Conservation (phyloP, 2,113 vertebrate species). For the Psittacus erithacus region DNA sequence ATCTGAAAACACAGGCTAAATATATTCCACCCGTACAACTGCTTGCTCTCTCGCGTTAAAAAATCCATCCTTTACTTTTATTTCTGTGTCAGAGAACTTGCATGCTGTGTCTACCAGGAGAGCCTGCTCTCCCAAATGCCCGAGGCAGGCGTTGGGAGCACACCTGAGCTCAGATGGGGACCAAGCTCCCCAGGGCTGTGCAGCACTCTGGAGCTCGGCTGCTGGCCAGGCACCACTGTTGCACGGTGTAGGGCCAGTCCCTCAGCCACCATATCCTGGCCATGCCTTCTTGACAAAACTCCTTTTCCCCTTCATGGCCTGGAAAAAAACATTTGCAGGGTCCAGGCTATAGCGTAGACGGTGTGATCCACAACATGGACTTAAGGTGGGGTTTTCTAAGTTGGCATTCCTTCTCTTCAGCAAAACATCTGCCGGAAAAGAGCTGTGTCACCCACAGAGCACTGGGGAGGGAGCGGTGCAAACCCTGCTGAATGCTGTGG, state of each 20-base stretch:
- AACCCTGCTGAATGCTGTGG: accelerated
- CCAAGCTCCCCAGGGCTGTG: not conserved
- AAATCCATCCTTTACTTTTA: not conserved
- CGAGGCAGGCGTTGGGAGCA: not conserved
- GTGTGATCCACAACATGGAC: not conserved
- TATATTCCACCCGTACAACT: constrained; percentile 9
- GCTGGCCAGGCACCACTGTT: not conserved
- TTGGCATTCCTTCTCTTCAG: not conserved
- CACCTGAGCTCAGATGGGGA: not conserved
- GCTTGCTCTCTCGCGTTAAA: not conserved
- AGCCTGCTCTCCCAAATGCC: not conserved
- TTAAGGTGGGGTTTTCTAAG: not conserved
- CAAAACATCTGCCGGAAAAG: not conserved
- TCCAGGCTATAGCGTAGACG: accelerated
- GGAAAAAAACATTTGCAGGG: not conserved
- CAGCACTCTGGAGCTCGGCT: not conserved
- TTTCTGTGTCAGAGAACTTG: not conserved
- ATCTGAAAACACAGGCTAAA: constrained; percentile 46
- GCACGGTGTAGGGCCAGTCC: accelerated
- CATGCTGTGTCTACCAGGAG: not conserved
- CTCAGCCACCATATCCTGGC: not conserved
- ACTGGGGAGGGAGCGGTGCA: not conserved
- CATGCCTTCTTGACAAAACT: not conserved
- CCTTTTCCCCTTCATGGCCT: not conserved
- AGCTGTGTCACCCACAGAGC: not conserved